Evolutionary conservation across 2,888 invertebrate species (phyloP), one percentile per base, ranked within the genome.

Genomic region (Drosophila pegasa): DNA sequence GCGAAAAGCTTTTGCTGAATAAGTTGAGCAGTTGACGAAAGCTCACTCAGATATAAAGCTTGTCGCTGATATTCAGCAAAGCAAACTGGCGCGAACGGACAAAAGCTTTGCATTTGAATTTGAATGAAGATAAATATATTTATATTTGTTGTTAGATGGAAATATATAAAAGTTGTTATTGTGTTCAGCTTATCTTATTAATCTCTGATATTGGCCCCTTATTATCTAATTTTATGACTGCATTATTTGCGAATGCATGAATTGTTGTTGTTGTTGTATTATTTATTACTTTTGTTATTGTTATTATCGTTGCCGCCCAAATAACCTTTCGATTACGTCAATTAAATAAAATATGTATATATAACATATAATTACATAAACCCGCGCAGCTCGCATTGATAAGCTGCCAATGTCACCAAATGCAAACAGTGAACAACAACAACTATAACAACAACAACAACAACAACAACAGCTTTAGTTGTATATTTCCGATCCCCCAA

Each of bases 251-350:
- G 16, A 69, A 56, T 25, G 29, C 52, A 52, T 48, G 18, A 40
- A 50, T 48, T 55, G 20, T 52, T 59, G 10, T 31, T 27, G 10
- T 55, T 56, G 14, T 41, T 60, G 48, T 27, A 5, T 57, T 57
- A 51, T 45, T n/a, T 58, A 25, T 54, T 66, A 57, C 12, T 14
- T 2, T 56, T 48, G 2, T 41, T 47, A 20, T 59, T 59, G 18
- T 70, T 52, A n/a, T 61, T 62, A 41, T 57, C 38, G 65, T 63
- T 67, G 62, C 61, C 84, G 80, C 81, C 78, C 67, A 71, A 73
- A 74, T 75, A 85, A 86, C 81, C 80, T 81, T 81, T 74, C 78
- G 71, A 83, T 86, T 84, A 62, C 78, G 78, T 71, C 83, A 86
- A 86, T 83, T 81, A 80, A 75, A 72, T 75, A 78, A 74, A 71